Evolutionary conservation across 2,888 invertebrate genomes (phyloP).

Genomic region (Hirtodrosophila confusa): DNA sequence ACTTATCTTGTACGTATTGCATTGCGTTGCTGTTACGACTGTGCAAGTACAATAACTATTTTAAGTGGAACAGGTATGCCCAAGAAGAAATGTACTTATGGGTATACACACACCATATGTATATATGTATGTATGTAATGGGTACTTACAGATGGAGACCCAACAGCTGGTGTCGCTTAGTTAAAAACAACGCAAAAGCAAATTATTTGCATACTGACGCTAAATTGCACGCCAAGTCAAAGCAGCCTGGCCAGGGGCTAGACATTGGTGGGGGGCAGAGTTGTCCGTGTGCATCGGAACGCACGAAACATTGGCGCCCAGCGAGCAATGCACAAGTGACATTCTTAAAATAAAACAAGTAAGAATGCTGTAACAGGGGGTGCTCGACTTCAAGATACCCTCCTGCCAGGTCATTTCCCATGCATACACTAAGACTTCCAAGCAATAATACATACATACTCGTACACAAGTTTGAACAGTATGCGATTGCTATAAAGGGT

Average conservation of each 20-base stretch:
- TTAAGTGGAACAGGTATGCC: conserved; percentile 2
- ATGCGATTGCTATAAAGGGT: too few relatives aligned
- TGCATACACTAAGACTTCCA: too few relatives aligned
- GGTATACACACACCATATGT: neutral
- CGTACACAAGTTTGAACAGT: too few relatives aligned
- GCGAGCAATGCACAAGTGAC: conserved; percentile 60
- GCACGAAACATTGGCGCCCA: conserved; percentile 74
- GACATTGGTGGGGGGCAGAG: conserved; percentile 55
- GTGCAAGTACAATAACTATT: neutral
- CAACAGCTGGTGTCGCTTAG: conserved; percentile 73
- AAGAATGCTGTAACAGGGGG: conserved; percentile 3
- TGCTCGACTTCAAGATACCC: conserved; percentile 18
- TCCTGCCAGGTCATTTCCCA: neutral
- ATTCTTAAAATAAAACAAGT: conserved; percentile 66
- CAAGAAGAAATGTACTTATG: neutral
- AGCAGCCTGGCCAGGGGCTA: conserved; percentile 45
- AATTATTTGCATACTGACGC: conserved; percentile 51
- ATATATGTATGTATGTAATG: conserved; percentile 5
- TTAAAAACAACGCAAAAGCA: conserved; percentile 45
- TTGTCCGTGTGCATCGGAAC: conserved; percentile 42
- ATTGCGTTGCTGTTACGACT: too few relatives aligned
- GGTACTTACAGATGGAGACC: conserved; percentile 14
- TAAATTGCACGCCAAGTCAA: conserved; percentile 44
- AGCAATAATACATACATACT: too few relatives aligned
- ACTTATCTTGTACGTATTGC: too few relatives aligned